Base-by-base conservation (phyloP, 2,888 invertebrate genomes). In the Xestoiulus laeticollis region DNA sequence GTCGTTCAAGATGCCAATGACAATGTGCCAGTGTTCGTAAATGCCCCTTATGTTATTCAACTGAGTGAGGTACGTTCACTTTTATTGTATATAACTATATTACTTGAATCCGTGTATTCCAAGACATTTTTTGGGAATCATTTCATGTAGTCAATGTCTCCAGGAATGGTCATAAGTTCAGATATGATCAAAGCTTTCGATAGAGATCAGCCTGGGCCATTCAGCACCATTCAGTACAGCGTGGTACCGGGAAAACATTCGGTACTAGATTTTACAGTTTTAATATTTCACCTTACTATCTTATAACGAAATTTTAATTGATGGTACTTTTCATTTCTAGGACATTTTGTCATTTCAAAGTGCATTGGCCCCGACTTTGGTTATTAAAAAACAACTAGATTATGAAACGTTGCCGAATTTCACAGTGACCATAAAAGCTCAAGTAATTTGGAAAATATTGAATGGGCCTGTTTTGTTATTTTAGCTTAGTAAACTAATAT, bases 191-290 rank as follows among this genome's bases (percentile, higher is more conserved):
- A 95, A 88, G 97, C 97, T 2, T 91, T 94, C 19, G 97, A 97
- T 92, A 95, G 94, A 53, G 97, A 97, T 93, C 97, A 97, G 92
- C 95, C 96, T 85, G 97, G 97, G 8, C 96, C 97, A 10, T 97
- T 95, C 92, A 96, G 96, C 59, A 96, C 96, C 6, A 95, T 97
- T 48, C 95, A 95, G 91, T 97, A 97, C 92, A 94, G 95, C 84
- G 95, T 97, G 89, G 93, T 96, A 89, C 94, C 96, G 0, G 96
- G 96, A n/a, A 94, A 94, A 0, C 94, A 96, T 92, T 94, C 96
- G 44, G 95, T 95, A 91, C 93, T 93, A 91, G n/a, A 5, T 83
- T 30, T 30, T 33, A 19, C n/a, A 19, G 8, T 83, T 30, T 32
- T 83, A 83, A 83, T 8, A 83, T 83, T 0, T 16, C 8, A 14